Conservation (phyloP, 2,797 vertebrate genomes). For the Coilia nasus region DNA sequence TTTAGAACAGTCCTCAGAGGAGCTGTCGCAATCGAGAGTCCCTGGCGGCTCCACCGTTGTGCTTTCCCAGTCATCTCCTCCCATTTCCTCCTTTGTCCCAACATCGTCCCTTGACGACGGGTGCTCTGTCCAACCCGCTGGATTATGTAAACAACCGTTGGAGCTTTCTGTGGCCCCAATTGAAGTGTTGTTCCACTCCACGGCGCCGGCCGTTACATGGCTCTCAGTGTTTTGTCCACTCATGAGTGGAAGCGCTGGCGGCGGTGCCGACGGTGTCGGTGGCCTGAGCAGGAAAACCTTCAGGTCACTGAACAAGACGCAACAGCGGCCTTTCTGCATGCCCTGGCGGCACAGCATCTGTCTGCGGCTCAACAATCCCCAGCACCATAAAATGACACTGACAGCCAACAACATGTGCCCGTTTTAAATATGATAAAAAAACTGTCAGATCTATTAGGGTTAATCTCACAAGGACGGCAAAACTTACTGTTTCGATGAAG, state of each 20-base stretch:
- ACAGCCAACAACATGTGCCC: constrained; percentile 83
- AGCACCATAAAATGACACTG: constrained; percentile 73
- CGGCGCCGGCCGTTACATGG: constrained; percentile 50
- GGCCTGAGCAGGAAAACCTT: constrained; percentile 82
- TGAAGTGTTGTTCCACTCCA: constrained; percentile 65
- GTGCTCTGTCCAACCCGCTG: constrained; percentile 64
- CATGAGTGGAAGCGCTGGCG: constrained; percentile 73
- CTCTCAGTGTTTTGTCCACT: constrained; percentile 62
- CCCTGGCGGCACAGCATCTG: constrained; percentile 85
- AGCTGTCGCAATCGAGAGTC: constrained; percentile 74
- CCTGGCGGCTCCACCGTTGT: constrained; percentile 65
- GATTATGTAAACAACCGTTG: constrained; percentile 39
- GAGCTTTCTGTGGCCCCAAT: constrained; percentile 55
- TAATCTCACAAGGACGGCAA: background rate
- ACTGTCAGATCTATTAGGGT: background rate
- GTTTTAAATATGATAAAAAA: constrained; percentile 33
- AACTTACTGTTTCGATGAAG: constrained; percentile 6
- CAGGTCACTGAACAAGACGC: constrained; percentile 87
- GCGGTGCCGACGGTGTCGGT: constrained; percentile 70
- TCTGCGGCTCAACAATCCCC: constrained; percentile 74
- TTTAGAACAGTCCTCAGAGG: constrained; percentile 81
- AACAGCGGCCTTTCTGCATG: constrained; percentile 86
- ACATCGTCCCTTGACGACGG: constrained; percentile 52
- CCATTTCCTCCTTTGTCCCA: constrained; percentile 64
- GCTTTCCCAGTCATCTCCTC: constrained; percentile 64